Base-by-base conservation (phyloP, 2,888 invertebrate species). In the Poecilus cupreus region DNA sequence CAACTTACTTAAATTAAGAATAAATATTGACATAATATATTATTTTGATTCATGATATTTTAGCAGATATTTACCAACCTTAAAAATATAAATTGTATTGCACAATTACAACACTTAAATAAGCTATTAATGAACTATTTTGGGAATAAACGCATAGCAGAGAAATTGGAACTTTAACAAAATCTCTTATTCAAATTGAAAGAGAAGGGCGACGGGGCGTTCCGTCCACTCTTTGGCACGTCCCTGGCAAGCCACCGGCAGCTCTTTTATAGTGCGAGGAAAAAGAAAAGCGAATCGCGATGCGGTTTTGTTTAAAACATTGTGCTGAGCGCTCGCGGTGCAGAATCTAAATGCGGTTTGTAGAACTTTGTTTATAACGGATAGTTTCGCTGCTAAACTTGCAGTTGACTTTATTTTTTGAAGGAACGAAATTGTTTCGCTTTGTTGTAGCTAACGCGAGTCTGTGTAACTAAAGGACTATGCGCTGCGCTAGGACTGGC, bases 271-370 rank as follows among this genome's bases (percentile, higher is more conserved):
- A 76, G 57, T 57, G 39, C 16, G 51, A 54, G 54, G 57, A 77
- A 77, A 51, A 51, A 75, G 49, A 75, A 57, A 57, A 60, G 57
- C 54, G 57, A 57, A 43, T 39, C 46, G 39, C 72, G 72, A 20
- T 46, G 72, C 24, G 72, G 72, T 72, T 72, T 43, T 39, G 43
- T 72, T 43, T 39, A 72, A 72, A 72, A 72, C 72, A 72, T 72
- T 20, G 72, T 13, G 68, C 43, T 26, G 68, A 39, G 11, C 68
- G 54, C 5, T 60, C 2, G 60, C 24, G 43, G 72, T 13, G 13
- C 46, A 72, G 72, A 72, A 72, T 72, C 46, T 43, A 72, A 72
- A 72, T 43, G 43, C 46, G 72, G 46, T 72, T 72, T 72, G 72
- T 43, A 72, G 60, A 72, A 46, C 72, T 46, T 72, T 72, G 46